phyloP scores from a whole-genome alignment of 2,888 invertebrate species.

The Drosophila incognita region DNA sequence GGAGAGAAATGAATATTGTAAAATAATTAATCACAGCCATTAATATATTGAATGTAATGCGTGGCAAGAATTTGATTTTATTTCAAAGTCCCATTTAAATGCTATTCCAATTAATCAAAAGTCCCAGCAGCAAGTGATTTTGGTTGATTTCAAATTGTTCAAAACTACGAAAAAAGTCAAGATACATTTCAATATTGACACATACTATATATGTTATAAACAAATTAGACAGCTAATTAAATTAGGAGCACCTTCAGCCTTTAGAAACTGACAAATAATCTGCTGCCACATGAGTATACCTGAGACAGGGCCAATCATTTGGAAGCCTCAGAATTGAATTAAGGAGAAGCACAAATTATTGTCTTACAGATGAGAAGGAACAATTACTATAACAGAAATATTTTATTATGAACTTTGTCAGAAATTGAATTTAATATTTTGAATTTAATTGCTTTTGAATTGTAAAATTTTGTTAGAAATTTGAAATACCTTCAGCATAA shows the following conservation, averaged over 20 bases:
- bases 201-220: no score
- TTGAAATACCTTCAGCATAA: neutral
- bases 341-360: neutral
- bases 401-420: neutral
- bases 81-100: constrained; percentile 55
- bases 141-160: neutral
- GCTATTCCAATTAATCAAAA: neutral
- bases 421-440: neutral
- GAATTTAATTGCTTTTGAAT: neutral
- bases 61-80: constrained; percentile 49
- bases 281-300: neutral
- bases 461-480: neutral
- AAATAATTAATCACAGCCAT: constrained; percentile 61
- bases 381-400: neutral
- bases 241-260: neutral
- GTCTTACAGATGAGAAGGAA: neutral
- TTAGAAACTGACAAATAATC: neutral
- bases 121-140: neutral
- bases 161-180: neutral
- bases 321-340: neutral
- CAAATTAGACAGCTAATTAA: neutral
- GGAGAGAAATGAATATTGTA: constrained; percentile 15
- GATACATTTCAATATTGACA: neutral
- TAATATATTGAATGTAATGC: constrained; percentile 55
- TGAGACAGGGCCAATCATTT: neutral